A percentile compares a stretch with the other conserved stretches of the same genome.
Conservation (phyloP, 2,888 invertebrate genomes). For the Meganola albula region DNA sequence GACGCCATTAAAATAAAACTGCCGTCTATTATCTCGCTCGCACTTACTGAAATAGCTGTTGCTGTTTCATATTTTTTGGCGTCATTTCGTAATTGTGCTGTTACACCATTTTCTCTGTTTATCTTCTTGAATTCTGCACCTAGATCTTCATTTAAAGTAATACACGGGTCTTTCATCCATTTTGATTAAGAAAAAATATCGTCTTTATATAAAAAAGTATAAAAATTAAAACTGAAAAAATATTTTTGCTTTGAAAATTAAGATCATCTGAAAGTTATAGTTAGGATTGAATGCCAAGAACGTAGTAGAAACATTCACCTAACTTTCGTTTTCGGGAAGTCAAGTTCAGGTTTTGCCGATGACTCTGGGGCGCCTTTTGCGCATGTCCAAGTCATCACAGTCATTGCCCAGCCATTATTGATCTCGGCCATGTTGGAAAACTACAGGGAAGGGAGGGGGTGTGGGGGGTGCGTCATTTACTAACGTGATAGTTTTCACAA, state of each 20-base stretch:
- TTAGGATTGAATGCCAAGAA: conserved; percentile 59
- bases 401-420: conserved; percentile 77
- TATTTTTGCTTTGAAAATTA: conserved; percentile 12
- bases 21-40: conserved; percentile 52
- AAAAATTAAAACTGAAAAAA: conserved; percentile 10
- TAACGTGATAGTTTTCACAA: conserved; percentile 76
- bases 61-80: conserved; percentile 28
- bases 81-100: conserved; percentile 11
- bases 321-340: conserved; percentile 76
- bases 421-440: conserved; percentile 75
- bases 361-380: conserved; percentile 50
- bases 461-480: conserved; percentile 59
- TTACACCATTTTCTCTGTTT: conserved; percentile 5
- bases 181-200: conserved; percentile 7
- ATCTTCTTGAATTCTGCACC: background rate
- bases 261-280: conserved; percentile 19
- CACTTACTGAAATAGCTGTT: conserved; percentile 35
- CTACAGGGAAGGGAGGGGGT: conserved; percentile 49
- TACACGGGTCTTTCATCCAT: too few relatives aligned
- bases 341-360: conserved; percentile 75
- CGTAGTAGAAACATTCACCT: conserved; percentile 69
- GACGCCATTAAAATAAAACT: conserved; percentile 39
- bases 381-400: conserved; percentile 75
- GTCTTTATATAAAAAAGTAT: conserved; percentile 5
- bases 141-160: conserved; percentile 3